These are phyloP conservation scores for Xiphophorus hellerii DNA, from an alignment of 2,113 vertebrate species.

Conservation along the genomic window DNA sequence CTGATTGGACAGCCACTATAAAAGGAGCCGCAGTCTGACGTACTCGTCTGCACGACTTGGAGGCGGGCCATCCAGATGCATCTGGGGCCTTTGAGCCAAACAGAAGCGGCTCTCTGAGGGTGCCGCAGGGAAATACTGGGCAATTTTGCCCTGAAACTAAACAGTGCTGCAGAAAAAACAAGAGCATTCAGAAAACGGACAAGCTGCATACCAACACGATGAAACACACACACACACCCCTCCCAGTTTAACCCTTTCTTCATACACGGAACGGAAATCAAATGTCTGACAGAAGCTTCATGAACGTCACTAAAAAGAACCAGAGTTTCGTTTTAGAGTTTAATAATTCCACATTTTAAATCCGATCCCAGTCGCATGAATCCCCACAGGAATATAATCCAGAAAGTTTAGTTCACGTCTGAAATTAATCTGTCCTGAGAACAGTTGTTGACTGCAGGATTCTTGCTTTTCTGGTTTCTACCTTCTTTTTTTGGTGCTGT, in stretches of 20 bases:
- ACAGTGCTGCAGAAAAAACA: slow-evolving; percentile 10
- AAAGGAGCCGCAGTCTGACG: slow-evolving; percentile 4
- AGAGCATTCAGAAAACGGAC: slow-evolving; percentile 21
- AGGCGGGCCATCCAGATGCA: slow-evolving; percentile 29
- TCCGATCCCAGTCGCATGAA: no score
- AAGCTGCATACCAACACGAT: background rate
- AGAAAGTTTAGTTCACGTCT: no score
- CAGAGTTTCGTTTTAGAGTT: no score
- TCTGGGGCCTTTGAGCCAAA: slow-evolving; percentile 33
- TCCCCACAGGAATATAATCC: no score
- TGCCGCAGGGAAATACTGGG: slow-evolving; percentile 44
- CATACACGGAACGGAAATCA: no score
- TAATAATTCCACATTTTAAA: no score
- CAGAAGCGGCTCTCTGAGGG: slow-evolving; percentile 35
- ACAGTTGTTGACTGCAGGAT: no score
- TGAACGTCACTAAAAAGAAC: no score
- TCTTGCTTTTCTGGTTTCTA: no score
- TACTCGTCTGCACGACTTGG: slow-evolving; percentile 34
- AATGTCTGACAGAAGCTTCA: no score
- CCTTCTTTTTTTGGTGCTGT: no score
- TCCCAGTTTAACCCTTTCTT: background rate
- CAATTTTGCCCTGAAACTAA: slow-evolving; percentile 40
- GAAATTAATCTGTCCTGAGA: no score
- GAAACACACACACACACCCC: background rate
- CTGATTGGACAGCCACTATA: slow-evolving; percentile 37